Evolutionary conservation across 2,888 invertebrate species (phyloP).

Genomic region (Brachylomia viminalis): DNA sequence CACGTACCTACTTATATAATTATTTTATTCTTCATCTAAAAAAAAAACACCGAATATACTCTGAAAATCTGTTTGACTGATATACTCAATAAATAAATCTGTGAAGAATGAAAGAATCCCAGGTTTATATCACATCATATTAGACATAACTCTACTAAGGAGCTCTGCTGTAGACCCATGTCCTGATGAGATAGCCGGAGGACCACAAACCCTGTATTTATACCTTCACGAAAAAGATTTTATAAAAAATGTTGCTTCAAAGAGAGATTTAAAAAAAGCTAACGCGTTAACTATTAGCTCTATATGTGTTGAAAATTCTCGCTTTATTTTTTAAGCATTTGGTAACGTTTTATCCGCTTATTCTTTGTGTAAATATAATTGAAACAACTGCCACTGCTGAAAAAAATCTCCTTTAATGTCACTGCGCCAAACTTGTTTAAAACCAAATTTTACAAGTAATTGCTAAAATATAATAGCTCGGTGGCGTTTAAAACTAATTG

Average conservation of each 20-base stretch:
- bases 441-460: slow-evolving; percentile 1
- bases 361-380: not conserved
- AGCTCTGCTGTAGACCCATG: not conserved
- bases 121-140: slow-evolving; percentile 11
- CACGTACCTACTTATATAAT: no score
- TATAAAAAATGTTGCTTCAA: not conserved
- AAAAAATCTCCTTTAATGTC: not conserved
- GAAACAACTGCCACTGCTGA: not conserved
- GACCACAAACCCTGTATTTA: no score
- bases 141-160: not conserved
- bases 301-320: not conserved
- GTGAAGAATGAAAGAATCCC: not conserved
- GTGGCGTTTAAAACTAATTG: slow-evolving; percentile 27
- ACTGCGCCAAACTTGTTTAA: not conserved
- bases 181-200: not conserved
- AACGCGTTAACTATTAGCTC: no score
- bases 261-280: not conserved
- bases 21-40: not conserved
- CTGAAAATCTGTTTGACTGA: not conserved
- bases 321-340: not conserved
- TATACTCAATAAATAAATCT: no score
- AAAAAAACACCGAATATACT: not conserved
- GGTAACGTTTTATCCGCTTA: not conserved
- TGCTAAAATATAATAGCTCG: not conserved
- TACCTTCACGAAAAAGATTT: not conserved